Base-by-base conservation (phyloP, 2,113 vertebrate species). In the Taxidea taxus region DNA sequence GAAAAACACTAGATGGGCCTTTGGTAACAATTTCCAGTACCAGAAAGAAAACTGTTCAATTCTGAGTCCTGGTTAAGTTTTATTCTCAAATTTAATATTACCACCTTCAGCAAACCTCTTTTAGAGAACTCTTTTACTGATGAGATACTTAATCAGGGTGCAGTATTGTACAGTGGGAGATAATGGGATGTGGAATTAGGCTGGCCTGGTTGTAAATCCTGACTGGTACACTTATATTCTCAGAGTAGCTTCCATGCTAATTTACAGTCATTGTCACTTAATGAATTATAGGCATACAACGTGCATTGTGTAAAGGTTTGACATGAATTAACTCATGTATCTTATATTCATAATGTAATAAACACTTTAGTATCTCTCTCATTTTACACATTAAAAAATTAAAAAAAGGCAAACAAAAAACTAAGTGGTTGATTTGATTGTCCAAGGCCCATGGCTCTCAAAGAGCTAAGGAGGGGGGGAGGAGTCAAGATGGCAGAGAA, bases 21-120 rank as follows among this genome's bases (percentile, higher is more conserved):
- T 74, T 93, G 87, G 81, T 91, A 97, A 96, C 92, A 97, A 98
- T 98, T 98, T 98, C 96, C 97, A 98, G 99, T 98, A 99, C 98
- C 99, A 99, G 98, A 96, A 85, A 98, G 66, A 96, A 74, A 97
- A 86, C 90, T 91, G 97, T 96, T 93, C 84, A 94, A 78, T 98
- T 98, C 58, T 90, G 42, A 98, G 91, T 34, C 58, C 84, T 98
- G 97, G 91, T 96, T 98, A 97, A 74, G 14, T 84, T 97, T 94
- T 92, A 89, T 49, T 97, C 97, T 87, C 27, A 95, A 93, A 29
- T 93, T 75, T 75, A 91, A 31, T 93, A 68, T 77, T 51, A 56
- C 37, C 25, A 72, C 6, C 11, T 83, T 81, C 56, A 58, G 42
- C 56, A 91, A 97, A 1, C 14, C 1, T 12, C 11, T 95, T 75